Evolutionary conservation across 2,797 vertebrate genomes (phyloP), one percentile per base, ranked within the genome.

Genomic region (Taeniopygia guttata): DNA sequence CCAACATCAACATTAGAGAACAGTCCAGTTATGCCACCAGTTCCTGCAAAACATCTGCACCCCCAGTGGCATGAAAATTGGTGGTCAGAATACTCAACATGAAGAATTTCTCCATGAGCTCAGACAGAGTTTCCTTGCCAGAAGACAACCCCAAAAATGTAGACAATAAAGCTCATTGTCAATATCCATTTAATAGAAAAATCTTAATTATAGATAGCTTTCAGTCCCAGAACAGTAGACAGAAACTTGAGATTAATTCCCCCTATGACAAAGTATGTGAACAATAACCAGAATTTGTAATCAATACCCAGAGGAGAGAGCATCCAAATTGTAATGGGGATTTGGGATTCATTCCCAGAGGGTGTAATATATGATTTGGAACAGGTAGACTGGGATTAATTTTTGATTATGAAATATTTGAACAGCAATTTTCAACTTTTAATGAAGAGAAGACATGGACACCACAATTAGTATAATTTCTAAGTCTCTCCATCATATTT

Each of bases 141-240:
- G 54, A 80, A 94, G 80, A 94, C 34, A 95, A 92, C 63, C 93
- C 83, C 84, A 42, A 94, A 92, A 92, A 73, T 26, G 60, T 16
- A 93, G 80, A 67, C 0, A 0, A 63, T 54, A 87, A 85, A 91
- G 48, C 74, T 90, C 83, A 73, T 82, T 1, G 4, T 89, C 85
- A 90, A 96, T 95, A 94, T 32, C 93, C 80, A 83, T 90, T 95
- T 95, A 97, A 94, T 94, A 94, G 85, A 94, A 96, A 96, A 96
- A 95, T 93, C 90, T 97, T 96, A 97, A 96, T 96, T 97, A 97
- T 95, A 97, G 93, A 87, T 95, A 96, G 95, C 75, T 96, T 96
- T 94, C 70, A 85, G 93, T 97, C 95, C 96, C 95, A 96, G 95
- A 96, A 95, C 93, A 95, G 91, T 90, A 93, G 83, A 93, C 0